These are phyloP conservation scores for Menidia menidia DNA, from an alignment of 2,797 vertebrate species.

Conservation along the genomic window DNA sequence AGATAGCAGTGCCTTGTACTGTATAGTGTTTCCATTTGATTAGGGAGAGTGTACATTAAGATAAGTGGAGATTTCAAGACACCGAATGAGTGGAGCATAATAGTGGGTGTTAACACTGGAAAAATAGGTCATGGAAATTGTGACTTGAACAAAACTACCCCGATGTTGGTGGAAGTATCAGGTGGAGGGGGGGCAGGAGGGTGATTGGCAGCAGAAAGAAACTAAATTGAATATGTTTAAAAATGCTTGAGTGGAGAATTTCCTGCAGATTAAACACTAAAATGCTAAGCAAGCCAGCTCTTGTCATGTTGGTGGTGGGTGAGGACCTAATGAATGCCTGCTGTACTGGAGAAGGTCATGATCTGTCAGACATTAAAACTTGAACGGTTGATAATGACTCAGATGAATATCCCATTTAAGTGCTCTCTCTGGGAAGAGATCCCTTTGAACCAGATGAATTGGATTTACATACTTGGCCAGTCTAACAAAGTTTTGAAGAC, in stretches of 20 bases:
- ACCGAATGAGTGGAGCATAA: slow-evolving; percentile 30
- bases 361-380: slow-evolving; percentile 6
- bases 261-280: neutral
- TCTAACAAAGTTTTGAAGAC: slow-evolving; percentile 6
- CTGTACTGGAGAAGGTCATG: slow-evolving; percentile 10
- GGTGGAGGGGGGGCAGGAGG: neutral
- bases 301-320: neutral
- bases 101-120: slow-evolving; percentile 14
- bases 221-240: slow-evolving; percentile 9
- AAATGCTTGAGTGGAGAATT: slow-evolving; percentile 2
- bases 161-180: neutral
- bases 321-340: neutral
- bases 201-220: neutral
- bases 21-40: slow-evolving; percentile 56
- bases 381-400: slow-evolving; percentile 1
- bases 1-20: slow-evolving; percentile 33
- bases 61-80: slow-evolving; percentile 39
- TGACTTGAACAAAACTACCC: neutral
- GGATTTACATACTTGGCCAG: slow-evolving; percentile 13
- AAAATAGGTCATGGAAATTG: slow-evolving; percentile 8
- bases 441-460: slow-evolving; percentile 6
- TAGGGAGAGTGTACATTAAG: slow-evolving; percentile 56
- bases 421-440: neutral
- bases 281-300: neutral
- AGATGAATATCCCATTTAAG: neutral